Evolutionary conservation across 2,113 vertebrate genomes (phyloP).

Genomic region (Calyptomena viridis): DNA sequence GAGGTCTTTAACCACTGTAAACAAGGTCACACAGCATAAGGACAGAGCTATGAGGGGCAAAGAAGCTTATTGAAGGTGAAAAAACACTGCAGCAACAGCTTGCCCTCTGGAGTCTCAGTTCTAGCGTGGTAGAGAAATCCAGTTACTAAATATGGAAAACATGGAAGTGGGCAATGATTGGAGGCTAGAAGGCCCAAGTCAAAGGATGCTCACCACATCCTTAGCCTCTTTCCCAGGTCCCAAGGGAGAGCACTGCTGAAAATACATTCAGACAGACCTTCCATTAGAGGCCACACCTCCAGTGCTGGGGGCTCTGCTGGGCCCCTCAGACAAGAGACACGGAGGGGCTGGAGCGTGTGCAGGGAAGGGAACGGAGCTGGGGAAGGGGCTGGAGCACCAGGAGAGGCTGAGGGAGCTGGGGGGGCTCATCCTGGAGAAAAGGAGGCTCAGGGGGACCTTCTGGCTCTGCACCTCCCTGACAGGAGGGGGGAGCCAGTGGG

Average conservation of each 20-base stretch:
- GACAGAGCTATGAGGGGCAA: background rate
- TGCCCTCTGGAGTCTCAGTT: background rate
- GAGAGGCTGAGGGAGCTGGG: background rate
- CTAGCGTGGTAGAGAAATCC: background rate
- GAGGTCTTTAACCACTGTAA: background rate
- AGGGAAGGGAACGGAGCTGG: background rate
- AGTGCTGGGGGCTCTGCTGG: background rate
- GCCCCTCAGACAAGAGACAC: accelerated
- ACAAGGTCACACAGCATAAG: background rate
- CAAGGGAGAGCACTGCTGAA: accelerated
- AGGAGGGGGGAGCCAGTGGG: background rate
- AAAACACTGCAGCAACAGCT: background rate
- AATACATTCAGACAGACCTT: background rate
- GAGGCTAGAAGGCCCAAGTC: background rate
- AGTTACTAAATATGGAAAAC: background rate
- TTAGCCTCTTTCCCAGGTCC: background rate
- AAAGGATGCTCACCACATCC: background rate
- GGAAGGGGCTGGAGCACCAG: background rate
- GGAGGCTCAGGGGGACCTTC: background rate
- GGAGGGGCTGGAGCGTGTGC: background rate
- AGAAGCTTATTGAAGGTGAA: background rate
- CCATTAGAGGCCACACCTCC: background rate
- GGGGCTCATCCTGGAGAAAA: background rate
- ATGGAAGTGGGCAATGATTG: accelerated
- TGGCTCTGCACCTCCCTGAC: background rate